A percentile compares a stretch with the other conserved stretches of the same genome.
These are phyloP conservation scores for Teinopalpus imperialis DNA, from an alignment of 2,888 invertebrate species.

Conservation along the genomic window DNA sequence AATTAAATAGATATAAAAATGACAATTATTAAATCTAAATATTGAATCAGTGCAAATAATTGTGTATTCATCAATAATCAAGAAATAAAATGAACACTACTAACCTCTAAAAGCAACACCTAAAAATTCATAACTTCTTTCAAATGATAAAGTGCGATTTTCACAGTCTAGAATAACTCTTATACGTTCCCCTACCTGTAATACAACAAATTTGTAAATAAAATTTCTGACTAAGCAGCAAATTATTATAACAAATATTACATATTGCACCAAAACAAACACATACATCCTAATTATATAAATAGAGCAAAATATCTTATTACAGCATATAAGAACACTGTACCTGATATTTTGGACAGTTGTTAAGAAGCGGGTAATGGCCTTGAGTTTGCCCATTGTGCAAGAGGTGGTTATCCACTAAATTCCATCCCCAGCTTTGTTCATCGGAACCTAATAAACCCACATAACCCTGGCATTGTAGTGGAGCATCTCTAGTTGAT, in stretches of 20 bases:
- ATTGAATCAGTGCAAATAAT: no score
- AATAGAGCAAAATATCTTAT: no score
- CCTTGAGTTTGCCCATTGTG: conserved; percentile 98
- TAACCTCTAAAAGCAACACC: conserved; percentile 98
- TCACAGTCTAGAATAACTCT: conserved; percentile 99
- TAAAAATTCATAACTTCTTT: conserved; percentile 98
- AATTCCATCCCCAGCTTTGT: conserved; percentile 99
- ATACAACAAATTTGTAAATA: conserved; percentile 29
- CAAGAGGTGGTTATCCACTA: conserved; percentile 97
- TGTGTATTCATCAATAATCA: no score
- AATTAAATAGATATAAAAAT: no score
- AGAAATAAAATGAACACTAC: no score
- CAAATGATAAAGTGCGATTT: conserved; percentile 97
- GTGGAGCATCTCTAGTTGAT: conserved; percentile 95
- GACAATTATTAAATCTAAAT: no score
- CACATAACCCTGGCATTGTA: conserved; percentile 97
- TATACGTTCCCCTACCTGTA: conserved; percentile 97
- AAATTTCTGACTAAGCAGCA: no score
- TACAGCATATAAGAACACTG: no score
- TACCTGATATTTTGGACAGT: conserved; percentile 98
- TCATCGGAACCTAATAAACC: conserved; percentile 97
- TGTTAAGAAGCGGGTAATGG: conserved; percentile 95
- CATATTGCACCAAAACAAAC: no score
- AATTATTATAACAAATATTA: no score
- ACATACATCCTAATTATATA: no score